phyloP scores from a whole-genome alignment of 2,797 vertebrate genomes.

The Corythornis leucogaster region DNA sequence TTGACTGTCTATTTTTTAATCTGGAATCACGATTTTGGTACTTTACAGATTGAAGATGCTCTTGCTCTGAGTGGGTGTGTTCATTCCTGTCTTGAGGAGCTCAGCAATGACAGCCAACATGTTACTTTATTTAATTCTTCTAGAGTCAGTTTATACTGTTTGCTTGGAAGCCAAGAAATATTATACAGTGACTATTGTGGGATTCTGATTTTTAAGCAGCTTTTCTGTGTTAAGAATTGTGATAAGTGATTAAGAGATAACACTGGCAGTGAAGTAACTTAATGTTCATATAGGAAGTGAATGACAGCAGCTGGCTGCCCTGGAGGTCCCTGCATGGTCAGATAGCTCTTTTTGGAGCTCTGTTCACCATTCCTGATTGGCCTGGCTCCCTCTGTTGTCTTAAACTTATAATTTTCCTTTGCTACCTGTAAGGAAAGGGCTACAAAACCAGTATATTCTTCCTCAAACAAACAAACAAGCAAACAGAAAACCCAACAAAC shows the following conservation, averaged over 20 bases:
- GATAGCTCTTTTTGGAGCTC: not conserved
- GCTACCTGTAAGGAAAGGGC: not conserved
- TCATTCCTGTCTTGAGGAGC: conserved; percentile 63
- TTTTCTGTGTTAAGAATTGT: conserved; percentile 27
- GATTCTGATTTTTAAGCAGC: conserved; percentile 36
- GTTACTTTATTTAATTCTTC: conserved; percentile 76
- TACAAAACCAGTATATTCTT: not conserved
- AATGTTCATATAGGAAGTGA: not conserved
- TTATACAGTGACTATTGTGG: conserved; percentile 24
- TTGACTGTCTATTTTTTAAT: conserved; percentile 22
- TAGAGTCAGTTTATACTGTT: conserved; percentile 69
- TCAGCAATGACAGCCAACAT: conserved; percentile 69
- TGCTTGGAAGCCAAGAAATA: conserved; percentile 64
- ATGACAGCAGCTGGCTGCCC: not conserved
- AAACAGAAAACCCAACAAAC: not conserved
- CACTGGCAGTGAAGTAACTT: conserved; percentile 2
- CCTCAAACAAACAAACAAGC: not conserved
- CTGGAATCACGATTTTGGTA: conserved; percentile 61
- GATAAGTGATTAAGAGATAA: conserved; percentile 32
- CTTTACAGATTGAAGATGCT: conserved; percentile 33
- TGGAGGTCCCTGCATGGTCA: not conserved
- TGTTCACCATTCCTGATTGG: not conserved
- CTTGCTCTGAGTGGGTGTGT: conserved; percentile 52
- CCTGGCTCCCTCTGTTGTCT: not conserved
- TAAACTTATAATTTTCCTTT: not conserved